These are phyloP conservation scores for Saccostrea echinata DNA, from an alignment of 1,140 invertebrate species.

Conservation along the genomic window DNA sequence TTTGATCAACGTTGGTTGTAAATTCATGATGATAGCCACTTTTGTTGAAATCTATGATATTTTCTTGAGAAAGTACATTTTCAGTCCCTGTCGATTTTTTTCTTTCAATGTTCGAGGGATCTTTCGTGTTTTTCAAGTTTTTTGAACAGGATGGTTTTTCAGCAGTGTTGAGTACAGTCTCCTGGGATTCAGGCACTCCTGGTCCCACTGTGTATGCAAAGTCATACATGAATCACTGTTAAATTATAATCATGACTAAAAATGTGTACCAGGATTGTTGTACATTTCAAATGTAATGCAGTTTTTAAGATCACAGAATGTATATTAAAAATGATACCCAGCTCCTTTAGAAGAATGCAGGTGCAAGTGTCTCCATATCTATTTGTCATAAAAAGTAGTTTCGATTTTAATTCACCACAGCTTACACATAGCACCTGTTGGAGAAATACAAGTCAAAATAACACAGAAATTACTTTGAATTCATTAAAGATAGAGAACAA, in stretches of 20 bases:
- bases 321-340: not conserved
- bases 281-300: too few species aligned
- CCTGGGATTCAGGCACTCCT: not conserved
- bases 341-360: not conserved
- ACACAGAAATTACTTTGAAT: not conserved
- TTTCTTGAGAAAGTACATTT: not conserved
- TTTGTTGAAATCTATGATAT: not conserved
- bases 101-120: not conserved
- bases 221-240: too few species aligned
- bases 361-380: not conserved
- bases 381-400: constrained; percentile 8
- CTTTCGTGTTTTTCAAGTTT: not conserved
- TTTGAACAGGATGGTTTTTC: not conserved
- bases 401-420: not conserved
- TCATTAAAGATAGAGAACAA: not conserved
- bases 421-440: not conserved
- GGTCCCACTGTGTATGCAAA: not conserved
- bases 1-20: not conserved
- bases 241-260: too few species aligned
- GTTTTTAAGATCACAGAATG: not conserved
- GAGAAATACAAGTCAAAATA: not conserved
- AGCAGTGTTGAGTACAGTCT: not conserved
- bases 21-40: not conserved
- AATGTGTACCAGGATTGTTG: too few species aligned
- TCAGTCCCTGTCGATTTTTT: not conserved